phyloP scores from a whole-genome alignment of 2,113 vertebrate species.

The Callocephalon fimbriatum region DNA sequence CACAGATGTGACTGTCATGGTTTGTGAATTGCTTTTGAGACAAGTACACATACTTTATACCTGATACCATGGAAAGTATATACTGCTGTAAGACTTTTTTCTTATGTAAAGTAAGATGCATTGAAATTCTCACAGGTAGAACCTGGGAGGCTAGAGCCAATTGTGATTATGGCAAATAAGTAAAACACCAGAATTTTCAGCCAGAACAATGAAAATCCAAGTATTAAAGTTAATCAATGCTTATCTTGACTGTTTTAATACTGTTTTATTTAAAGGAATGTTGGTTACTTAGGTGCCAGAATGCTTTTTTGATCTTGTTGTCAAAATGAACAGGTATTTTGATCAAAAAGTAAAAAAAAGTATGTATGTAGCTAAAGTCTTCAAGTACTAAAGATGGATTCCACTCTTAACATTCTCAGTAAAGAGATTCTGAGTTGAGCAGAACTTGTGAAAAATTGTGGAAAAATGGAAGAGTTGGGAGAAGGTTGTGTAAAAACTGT shows the following conservation, averaged over 20 bases:
- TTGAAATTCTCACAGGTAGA: neutral
- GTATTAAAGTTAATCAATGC: neutral
- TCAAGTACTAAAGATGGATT: neutral
- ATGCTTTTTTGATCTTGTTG: neutral
- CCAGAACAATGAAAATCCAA: neutral
- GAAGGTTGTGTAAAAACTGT: neutral
- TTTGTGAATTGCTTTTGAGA: neutral
- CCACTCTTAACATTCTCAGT: neutral
- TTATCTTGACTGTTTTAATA: neutral
- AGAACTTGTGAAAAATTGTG: neutral
- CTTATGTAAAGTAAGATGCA: neutral
- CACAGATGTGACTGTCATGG: neutral
- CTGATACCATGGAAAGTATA: neutral
- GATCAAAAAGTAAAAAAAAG: neutral
- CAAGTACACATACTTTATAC: neutral
- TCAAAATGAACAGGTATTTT: neutral
- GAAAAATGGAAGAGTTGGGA: neutral
- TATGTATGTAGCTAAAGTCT: neutral
- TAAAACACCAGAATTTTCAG: neutral
- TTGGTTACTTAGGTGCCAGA: neutral
- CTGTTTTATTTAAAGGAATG: neutral
- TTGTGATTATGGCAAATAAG: neutral
- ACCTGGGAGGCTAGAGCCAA: neutral
- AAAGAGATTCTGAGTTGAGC: neutral
- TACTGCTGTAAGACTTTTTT: neutral